These are phyloP conservation scores for Neogobius melanostomus DNA, from an alignment of 2,113 vertebrate genomes.

Conservation along the genomic window DNA sequence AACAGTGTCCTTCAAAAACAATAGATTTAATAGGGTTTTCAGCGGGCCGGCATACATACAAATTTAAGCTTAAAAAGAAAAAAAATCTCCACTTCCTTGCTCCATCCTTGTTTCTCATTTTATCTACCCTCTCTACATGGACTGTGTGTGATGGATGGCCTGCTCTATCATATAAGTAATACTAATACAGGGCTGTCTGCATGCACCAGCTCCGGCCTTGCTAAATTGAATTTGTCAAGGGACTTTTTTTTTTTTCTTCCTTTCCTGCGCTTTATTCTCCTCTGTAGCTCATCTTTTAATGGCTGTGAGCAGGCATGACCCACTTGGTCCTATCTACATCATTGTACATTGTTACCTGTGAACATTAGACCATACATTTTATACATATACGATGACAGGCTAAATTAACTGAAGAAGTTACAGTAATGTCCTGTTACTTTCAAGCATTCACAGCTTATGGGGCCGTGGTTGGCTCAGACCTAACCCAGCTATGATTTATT, in stretches of 20 bases:
- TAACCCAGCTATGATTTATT: background rate
- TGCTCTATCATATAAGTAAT: conserved; percentile 66
- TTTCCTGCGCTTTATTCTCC: conserved; percentile 20
- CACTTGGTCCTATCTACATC: conserved; percentile 31
- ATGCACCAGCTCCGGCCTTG: conserved; percentile 46
- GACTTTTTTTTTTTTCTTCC: conserved; percentile 26
- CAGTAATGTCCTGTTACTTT: background rate
- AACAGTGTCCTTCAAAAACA: conserved; percentile 61
- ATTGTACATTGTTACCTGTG: conserved; percentile 17
- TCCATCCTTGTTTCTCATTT: conserved; percentile 25
- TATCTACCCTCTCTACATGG: conserved; percentile 36
- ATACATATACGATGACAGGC: background rate
- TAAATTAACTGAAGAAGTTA: background rate
- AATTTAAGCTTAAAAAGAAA: conserved; percentile 5
- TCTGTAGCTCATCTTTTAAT: conserved; percentile 33
- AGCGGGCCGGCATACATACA: conserved; percentile 14
- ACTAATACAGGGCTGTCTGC: conserved; percentile 64
- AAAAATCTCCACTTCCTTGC: conserved; percentile 24
- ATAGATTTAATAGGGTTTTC: conserved; percentile 45
- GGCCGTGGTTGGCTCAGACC: background rate
- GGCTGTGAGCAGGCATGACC: conserved; percentile 31
- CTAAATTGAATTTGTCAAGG: conserved; percentile 68
- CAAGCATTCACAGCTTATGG: background rate
- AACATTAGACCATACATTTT: conserved; percentile 10
- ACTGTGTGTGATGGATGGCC: conserved; percentile 56